These are phyloP conservation scores for Agrochola lota DNA, from an alignment of 2,888 invertebrate genomes.

Conservation along the genomic window DNA sequence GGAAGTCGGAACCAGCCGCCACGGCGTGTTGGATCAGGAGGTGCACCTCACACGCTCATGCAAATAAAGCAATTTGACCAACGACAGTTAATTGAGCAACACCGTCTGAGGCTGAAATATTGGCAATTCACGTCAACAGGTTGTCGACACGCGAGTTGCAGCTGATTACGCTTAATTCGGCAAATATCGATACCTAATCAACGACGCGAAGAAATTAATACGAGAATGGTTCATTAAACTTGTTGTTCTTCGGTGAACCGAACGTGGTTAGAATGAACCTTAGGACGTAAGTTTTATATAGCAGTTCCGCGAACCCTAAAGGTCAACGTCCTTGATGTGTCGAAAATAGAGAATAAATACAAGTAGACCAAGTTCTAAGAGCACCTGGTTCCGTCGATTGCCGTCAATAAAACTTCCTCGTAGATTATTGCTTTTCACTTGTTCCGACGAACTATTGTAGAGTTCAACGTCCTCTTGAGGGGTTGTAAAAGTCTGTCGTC, in stretches of 20 bases:
- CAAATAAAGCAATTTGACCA: slow-evolving; percentile 84
- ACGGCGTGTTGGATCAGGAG: slow-evolving; percentile 61
- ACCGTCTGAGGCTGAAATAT: slow-evolving; percentile 70
- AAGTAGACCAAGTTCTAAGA: slow-evolving; percentile 42
- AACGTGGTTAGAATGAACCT: slow-evolving; percentile 51
- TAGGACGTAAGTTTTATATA: slow-evolving; percentile 45
- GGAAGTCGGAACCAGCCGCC: slow-evolving; percentile 79
- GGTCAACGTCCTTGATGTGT: slow-evolving; percentile 73
- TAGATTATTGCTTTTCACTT: slow-evolving; percentile 58
- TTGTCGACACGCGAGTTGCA: slow-evolving; percentile 48
- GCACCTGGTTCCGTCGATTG: slow-evolving; percentile 32
- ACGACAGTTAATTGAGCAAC: slow-evolving; percentile 73
- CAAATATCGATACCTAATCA: slow-evolving; percentile 62
- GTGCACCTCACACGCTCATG: slow-evolving; percentile 76
- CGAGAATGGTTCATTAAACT: slow-evolving; percentile 39
- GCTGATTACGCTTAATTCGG: slow-evolving; percentile 69
- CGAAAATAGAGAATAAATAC: slow-evolving; percentile 60
- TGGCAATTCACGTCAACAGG: slow-evolving; percentile 68
- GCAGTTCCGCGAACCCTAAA: slow-evolving; percentile 39
- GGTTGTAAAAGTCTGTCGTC: slow-evolving; percentile 57
- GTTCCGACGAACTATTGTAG: slow-evolving; percentile 41
- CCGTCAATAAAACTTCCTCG: slow-evolving; percentile 57
- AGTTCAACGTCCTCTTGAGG: slow-evolving; percentile 57
- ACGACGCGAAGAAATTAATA: slow-evolving; percentile 43
- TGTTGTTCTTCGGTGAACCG: slow-evolving; percentile 33